Conservation (phyloP, 2,113 vertebrate genomes). For the Aleadryas rufinucha region DNA sequence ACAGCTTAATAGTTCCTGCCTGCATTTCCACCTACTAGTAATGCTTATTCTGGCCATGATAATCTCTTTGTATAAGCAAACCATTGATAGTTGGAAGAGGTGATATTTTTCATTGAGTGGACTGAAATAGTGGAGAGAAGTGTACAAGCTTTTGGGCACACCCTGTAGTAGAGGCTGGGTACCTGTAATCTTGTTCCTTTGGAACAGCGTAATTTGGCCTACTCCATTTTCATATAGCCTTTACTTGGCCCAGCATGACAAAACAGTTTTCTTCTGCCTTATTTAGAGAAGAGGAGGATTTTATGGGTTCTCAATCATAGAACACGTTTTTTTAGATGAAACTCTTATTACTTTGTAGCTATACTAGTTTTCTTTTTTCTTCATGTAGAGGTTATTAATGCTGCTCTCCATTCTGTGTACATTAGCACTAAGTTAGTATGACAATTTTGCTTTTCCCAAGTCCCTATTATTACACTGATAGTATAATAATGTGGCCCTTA, state of each 20-base stretch:
- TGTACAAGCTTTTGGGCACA: neutral
- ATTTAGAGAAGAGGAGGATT: conserved; percentile 2
- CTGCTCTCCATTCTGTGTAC: neutral
- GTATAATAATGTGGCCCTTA: conserved; percentile 16
- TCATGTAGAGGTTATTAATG: neutral
- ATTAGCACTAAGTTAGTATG: conserved; percentile 19
- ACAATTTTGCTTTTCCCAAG: conserved; percentile 23
- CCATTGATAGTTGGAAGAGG: neutral
- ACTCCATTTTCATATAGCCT: neutral
- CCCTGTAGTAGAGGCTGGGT: neutral
- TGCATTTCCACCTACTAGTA: neutral
- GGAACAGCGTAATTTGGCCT: neutral
- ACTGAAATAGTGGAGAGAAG: neutral
- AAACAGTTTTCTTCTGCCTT: conserved; percentile 11
- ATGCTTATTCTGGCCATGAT: neutral
- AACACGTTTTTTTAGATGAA: neutral
- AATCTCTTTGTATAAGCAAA: neutral
- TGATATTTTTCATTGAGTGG: neutral
- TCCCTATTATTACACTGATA: neutral
- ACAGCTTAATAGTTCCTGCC: neutral
- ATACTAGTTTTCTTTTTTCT: conserved; percentile 30
- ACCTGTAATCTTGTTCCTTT: neutral
- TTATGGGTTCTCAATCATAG: neutral
- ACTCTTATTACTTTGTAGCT: neutral
- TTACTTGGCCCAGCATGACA: neutral